phyloP scores from a whole-genome alignment of 2,888 invertebrate genomes.

The Esperia sulphurella region DNA sequence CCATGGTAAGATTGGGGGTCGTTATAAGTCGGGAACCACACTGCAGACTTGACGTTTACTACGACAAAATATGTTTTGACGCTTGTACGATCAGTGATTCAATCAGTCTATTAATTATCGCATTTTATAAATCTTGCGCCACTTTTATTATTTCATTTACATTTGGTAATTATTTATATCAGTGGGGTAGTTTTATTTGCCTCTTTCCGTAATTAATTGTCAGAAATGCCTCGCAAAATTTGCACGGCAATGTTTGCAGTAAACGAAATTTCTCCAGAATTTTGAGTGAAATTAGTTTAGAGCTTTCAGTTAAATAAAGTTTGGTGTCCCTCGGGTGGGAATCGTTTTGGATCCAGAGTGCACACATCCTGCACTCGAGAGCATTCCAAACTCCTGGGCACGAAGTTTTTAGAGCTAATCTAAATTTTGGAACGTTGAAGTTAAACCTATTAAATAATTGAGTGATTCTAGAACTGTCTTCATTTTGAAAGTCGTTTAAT shows the following conservation, averaged over 20 bases:
- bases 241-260: slow-evolving; percentile 11
- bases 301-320: slow-evolving; percentile 34
- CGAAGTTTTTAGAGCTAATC: slow-evolving; percentile 15
- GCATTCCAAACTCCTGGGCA: slow-evolving; percentile 29
- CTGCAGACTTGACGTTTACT: too few species aligned
- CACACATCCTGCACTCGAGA: slow-evolving; percentile 35
- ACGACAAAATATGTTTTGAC: too few species aligned
- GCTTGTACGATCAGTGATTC: too few species aligned
- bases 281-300: slow-evolving; percentile 53
- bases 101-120: too few species aligned
- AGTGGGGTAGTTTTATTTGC: too few species aligned
- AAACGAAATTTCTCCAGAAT: slow-evolving; percentile 28
- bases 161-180: too few species aligned
- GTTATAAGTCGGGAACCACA: too few species aligned
- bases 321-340: slow-evolving; percentile 37
- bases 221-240: slow-evolving; percentile 9
- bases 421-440: slow-evolving; percentile 1
- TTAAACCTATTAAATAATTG: not conserved
- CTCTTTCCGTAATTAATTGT: slow-evolving; percentile 7
- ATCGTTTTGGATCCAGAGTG: slow-evolving; percentile 36
- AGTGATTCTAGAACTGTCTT: not conserved
- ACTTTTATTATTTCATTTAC: too few species aligned
- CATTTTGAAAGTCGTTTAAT: too few species aligned
- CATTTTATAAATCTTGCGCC: too few species aligned
- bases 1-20: too few species aligned